Conservation (phyloP, 2,113 vertebrate species). For the Sclerurus mexicanus region DNA sequence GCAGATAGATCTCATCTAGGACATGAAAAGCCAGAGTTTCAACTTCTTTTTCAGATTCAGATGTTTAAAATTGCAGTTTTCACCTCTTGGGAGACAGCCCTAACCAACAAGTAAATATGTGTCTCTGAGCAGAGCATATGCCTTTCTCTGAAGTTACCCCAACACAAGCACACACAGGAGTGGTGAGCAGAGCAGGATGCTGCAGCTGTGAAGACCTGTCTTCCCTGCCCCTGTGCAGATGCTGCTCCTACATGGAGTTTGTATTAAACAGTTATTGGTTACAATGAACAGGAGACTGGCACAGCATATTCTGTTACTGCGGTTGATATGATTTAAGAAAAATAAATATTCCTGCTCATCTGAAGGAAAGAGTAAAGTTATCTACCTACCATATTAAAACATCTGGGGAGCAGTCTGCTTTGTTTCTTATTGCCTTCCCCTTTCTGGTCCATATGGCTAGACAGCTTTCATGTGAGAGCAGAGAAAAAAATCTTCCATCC, state of each 20-base stretch:
- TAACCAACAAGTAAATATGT: background rate
- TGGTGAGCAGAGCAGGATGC: background rate
- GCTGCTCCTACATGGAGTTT: background rate
- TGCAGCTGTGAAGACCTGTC: background rate
- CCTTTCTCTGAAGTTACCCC: background rate
- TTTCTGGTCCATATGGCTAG: background rate
- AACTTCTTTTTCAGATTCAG: background rate
- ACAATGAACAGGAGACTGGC: background rate
- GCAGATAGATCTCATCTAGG: background rate
- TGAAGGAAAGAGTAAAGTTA: background rate
- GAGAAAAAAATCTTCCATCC: background rate
- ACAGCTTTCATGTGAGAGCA: background rate
- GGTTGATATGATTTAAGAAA: background rate
- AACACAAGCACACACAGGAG: accelerated
- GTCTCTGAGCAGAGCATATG: background rate
- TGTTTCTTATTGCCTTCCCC: background rate
- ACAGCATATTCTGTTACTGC: background rate
- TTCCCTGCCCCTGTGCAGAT: background rate
- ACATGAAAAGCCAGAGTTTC: background rate
- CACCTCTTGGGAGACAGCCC: background rate
- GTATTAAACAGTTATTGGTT: background rate
- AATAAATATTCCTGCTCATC: background rate
- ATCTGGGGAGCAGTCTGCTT: background rate
- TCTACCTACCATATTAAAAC: background rate
- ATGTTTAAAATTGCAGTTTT: background rate